Percentiles rank a stretch among this genome's conserved stretches.
Conservation (phyloP, 1,140 invertebrate species). For the Battus philenor region DNA sequence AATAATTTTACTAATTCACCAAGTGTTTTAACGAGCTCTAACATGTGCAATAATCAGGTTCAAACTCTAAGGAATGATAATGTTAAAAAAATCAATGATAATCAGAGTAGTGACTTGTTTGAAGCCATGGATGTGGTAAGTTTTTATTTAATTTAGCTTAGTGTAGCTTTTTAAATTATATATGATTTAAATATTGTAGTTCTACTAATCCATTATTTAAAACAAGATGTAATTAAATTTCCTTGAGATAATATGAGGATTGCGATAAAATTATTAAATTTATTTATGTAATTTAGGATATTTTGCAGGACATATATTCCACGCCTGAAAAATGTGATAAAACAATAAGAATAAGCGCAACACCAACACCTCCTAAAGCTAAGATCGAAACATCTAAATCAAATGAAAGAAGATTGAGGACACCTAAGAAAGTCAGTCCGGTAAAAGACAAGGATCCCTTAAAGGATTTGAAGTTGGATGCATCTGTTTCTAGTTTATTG, state of each 20-base stretch:
- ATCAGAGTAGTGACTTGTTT: conserved; percentile 35
- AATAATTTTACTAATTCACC: conserved; percentile 6
- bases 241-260: too few relatives aligned
- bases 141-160: too few relatives aligned
- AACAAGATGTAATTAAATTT: too few relatives aligned
- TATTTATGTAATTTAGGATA: too few relatives aligned
- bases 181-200: too few relatives aligned
- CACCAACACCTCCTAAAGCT: conserved; percentile 28
- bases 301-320: too few relatives aligned
- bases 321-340: conserved; percentile 23
- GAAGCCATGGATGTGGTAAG: conserved; percentile 47
- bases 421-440: conserved; percentile 35
- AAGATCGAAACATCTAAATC: background rate
- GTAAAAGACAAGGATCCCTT: conserved; percentile 39
- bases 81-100: conserved; percentile 7
- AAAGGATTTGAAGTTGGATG: conserved; percentile 45
- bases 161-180: too few relatives aligned
- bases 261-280: too few relatives aligned
- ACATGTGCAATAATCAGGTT: background rate
- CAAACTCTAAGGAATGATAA: background rate
- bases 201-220: too few relatives aligned
- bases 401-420: conserved; percentile 24
- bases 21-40: conserved; percentile 5
- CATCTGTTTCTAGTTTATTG: conserved; percentile 34
- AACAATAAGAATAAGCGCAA: conserved; percentile 38